These are phyloP conservation scores for Eumaeus atala DNA, from an alignment of 1,140 invertebrate genomes.

Conservation along the genomic window DNA sequence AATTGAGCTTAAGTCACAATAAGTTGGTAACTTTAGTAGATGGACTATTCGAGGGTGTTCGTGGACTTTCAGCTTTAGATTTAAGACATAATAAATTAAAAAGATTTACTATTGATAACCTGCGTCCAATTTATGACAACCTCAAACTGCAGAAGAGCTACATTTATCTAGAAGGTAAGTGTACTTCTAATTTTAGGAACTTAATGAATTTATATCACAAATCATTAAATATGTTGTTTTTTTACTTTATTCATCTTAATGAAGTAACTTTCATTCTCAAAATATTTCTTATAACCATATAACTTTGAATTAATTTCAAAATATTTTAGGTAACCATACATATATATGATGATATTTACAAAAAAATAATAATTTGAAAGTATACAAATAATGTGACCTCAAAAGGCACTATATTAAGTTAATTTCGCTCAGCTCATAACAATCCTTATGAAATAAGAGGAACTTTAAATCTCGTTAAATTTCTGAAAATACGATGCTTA, in stretches of 20 bases:
- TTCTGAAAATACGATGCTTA: conserved; percentile 17
- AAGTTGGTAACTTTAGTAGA: conserved; percentile 79
- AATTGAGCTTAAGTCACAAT: conserved; percentile 83
- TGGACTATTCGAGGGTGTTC: conserved; percentile 79
- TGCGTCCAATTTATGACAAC: conserved; percentile 84
- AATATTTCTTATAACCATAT: too few relatives aligned
- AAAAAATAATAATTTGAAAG: too few relatives aligned
- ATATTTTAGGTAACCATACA: too few relatives aligned
- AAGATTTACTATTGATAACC: conserved; percentile 81
- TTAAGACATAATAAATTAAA: conserved; percentile 82
- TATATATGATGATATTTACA: too few relatives aligned
- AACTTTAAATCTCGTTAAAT: conserved; percentile 3
- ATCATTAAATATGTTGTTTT: too few relatives aligned
- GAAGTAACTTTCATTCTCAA: too few relatives aligned
- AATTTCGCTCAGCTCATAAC: too few relatives aligned
- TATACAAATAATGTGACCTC: too few relatives aligned
- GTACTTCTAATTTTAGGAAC: background rate
- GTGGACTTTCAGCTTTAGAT: conserved; percentile 80
- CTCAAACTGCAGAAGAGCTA: conserved; percentile 79
- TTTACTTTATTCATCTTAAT: too few relatives aligned
- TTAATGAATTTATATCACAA: background rate
- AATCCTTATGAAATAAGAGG: background rate
- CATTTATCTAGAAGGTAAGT: conserved; percentile 85
- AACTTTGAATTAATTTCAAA: too few relatives aligned
- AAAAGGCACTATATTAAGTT: too few relatives aligned